Percentiles rank a stretch among this genome's conserved stretches.
These are phyloP conservation scores for Andrena cerasifolii DNA, from an alignment of 1,140 invertebrate genomes.

Conservation along the genomic window DNA sequence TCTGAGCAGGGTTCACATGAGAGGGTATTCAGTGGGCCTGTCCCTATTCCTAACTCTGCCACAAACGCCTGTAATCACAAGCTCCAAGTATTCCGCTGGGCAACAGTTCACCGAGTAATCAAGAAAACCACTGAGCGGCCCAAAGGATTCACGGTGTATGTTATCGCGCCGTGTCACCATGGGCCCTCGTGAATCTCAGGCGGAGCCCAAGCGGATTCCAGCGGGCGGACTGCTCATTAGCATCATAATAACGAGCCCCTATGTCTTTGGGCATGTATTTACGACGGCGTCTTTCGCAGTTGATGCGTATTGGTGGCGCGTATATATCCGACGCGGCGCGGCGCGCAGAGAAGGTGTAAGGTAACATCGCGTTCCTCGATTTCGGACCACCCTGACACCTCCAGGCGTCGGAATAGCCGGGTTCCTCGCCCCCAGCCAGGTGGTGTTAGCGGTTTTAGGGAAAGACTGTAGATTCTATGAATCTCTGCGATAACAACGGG, in stretches of 20 bases:
- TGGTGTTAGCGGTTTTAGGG: too few relatives aligned
- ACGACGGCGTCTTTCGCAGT: slow-evolving; percentile 72
- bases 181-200: slow-evolving; percentile 38
- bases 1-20: too few relatives aligned
- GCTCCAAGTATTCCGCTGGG: too few relatives aligned
- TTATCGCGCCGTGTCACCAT: slow-evolving; percentile 24
- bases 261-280: slow-evolving; percentile 73
- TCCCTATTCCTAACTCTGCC: too few relatives aligned
- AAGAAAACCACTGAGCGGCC: not conserved
- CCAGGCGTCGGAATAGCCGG: slow-evolving; percentile 31
- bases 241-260: slow-evolving; percentile 79
- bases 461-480: too few relatives aligned
- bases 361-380: slow-evolving; percentile 69
- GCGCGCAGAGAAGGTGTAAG: slow-evolving; percentile 68
- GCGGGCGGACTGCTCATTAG: slow-evolving; percentile 69
- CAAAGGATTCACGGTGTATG: not conserved
- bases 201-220: slow-evolving; percentile 27
- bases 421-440: slow-evolving; percentile 3
- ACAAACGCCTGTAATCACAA: too few relatives aligned
- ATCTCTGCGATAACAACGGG: too few relatives aligned
- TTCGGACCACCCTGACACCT: slow-evolving; percentile 61
- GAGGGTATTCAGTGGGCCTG: too few relatives aligned
- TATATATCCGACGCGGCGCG: slow-evolving; percentile 67
- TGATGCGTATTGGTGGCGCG: slow-evolving; percentile 76
- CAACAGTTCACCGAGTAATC: too few relatives aligned